Percentiles rank a stretch among this genome's conserved stretches.
Evolutionary conservation across 2,888 invertebrate species (phyloP).

Genomic region (Papilio protenor): DNA sequence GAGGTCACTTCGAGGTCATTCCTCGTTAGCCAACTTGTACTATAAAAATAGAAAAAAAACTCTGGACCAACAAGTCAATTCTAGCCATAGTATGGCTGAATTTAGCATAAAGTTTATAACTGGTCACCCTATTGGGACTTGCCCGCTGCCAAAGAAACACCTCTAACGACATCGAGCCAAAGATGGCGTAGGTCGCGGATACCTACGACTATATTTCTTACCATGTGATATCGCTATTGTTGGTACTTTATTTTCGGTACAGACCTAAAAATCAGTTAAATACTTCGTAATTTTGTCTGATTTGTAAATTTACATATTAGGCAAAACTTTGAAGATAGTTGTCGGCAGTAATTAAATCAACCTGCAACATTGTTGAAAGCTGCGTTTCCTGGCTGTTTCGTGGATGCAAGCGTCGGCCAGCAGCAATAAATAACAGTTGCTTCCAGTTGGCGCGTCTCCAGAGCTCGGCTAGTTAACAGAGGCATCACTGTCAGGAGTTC

Average conservation of each 20-base stretch:
- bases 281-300: too few relatives aligned
- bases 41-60: not conserved
- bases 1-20: too few relatives aligned
- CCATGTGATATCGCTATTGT: not conserved
- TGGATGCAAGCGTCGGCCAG: not conserved
- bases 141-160: slow-evolving; percentile 23
- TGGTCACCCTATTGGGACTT: slow-evolving; percentile 15
- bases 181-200: slow-evolving; percentile 16
- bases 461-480: slow-evolving; percentile 13
- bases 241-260: slow-evolving; percentile 1
- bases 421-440: slow-evolving; percentile 11
- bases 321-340: slow-evolving; percentile 6
- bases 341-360: not conserved
- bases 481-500: slow-evolving; percentile 17
- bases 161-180: slow-evolving; percentile 20
- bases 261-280: not conserved
- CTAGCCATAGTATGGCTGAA: not conserved
- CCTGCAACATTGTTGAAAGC: not conserved
- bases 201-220: not conserved
- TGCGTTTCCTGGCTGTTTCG: not conserved
- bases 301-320: not conserved
- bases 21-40: not conserved
- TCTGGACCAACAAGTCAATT: not conserved
- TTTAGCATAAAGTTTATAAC: not conserved
- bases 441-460: slow-evolving; percentile 13